Percentiles rank a stretch among this genome's conserved stretches.
Conservation (phyloP, 2,113 vertebrate genomes). For the Myiagra hebetior region DNA sequence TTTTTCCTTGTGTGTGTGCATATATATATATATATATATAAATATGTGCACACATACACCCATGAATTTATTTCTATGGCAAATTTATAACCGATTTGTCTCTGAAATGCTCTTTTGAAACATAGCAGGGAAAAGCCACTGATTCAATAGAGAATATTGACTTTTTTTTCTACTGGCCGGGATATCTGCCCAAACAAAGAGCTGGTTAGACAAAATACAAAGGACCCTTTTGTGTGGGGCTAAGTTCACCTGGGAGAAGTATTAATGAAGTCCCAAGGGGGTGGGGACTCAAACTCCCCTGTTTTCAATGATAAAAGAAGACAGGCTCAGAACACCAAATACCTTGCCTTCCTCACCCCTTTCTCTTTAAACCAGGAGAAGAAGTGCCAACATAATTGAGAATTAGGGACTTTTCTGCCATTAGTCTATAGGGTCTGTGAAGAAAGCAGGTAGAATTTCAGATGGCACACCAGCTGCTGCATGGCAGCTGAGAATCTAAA, state of each 20-base stretch:
- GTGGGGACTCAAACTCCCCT: constrained; percentile 41
- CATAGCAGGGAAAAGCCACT: constrained; percentile 50
- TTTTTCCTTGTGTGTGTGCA: not conserved
- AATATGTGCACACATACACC: fast-evolving
- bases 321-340: constrained; percentile 29
- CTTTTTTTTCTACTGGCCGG: constrained; percentile 65
- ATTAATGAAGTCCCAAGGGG: constrained; percentile 71
- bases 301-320: constrained; percentile 44
- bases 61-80: not conserved
- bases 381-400: not conserved
- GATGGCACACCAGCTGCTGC: not conserved
- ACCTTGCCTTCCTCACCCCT: constrained; percentile 13
- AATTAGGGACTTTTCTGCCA: constrained; percentile 6
- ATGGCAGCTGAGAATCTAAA: not conserved
- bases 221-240: constrained; percentile 72
- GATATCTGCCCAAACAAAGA: constrained; percentile 75
- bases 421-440: not conserved
- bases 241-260: constrained; percentile 73
- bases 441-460: constrained; percentile 7
- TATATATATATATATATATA: not conserved
- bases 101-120: constrained; percentile 58
- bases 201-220: constrained; percentile 72
- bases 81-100: not conserved
- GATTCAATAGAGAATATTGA: constrained; percentile 72
- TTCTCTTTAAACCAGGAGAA: not conserved